phyloP scores from a whole-genome alignment of 2,888 invertebrate species.

The Macrosoma leucophasiata region DNA sequence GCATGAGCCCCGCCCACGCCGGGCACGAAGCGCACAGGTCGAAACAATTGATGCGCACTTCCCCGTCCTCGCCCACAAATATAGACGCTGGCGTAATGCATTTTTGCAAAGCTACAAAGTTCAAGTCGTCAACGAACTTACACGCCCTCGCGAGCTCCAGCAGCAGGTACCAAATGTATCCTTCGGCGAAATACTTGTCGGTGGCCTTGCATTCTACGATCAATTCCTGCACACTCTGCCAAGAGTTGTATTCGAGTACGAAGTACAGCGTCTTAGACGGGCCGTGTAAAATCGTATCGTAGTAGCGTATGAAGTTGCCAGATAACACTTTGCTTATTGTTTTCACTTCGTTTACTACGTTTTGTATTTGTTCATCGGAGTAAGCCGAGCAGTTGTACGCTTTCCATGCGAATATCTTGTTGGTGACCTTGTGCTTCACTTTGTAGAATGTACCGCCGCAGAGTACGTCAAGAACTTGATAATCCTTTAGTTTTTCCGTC shows the following conservation, averaged over 20 bases:
- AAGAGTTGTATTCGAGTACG: slow-evolving; percentile 60
- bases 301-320: slow-evolving; percentile 54
- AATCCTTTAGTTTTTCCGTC: slow-evolving; percentile 63
- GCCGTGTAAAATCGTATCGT: slow-evolving; percentile 64
- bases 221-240: slow-evolving; percentile 56
- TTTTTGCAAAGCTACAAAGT: slow-evolving; percentile 45
- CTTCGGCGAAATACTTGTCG: slow-evolving; percentile 49
- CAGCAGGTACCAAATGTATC: slow-evolving; percentile 59
- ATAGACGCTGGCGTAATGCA: slow-evolving; percentile 46
- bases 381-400: slow-evolving; percentile 63
- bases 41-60: slow-evolving; percentile 59
- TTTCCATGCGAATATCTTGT: slow-evolving; percentile 69
- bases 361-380: slow-evolving; percentile 60
- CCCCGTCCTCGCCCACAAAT: slow-evolving; percentile 49
- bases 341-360: slow-evolving; percentile 60
- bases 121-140: slow-evolving; percentile 42
- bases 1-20: slow-evolving; percentile 33
- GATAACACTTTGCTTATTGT: slow-evolving; percentile 52
- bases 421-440: slow-evolving; percentile 71
- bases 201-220: slow-evolving; percentile 44
- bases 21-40: slow-evolving; percentile 32
- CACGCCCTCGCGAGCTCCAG: slow-evolving; percentile 53
- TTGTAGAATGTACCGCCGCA: slow-evolving; percentile 68
- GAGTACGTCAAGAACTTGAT: slow-evolving; percentile 69
- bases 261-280: slow-evolving; percentile 66